Evolutionary conservation across 2,797 vertebrate genomes (phyloP).

Genomic region (Sphenopsis melanotis): DNA sequence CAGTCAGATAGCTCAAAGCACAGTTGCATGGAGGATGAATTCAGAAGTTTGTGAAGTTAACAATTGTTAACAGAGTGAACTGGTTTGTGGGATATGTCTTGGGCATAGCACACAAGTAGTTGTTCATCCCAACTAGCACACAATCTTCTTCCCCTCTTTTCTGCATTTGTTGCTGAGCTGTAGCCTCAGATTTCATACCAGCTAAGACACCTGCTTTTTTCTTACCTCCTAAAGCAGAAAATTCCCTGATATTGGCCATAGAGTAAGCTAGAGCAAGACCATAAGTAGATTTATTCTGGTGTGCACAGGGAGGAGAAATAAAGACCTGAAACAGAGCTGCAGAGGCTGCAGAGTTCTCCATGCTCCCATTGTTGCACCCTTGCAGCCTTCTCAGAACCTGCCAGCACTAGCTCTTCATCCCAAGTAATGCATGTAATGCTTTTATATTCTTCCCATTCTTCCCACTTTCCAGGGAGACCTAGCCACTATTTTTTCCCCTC

Average conservation of each 20-base stretch:
- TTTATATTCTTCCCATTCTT: neutral
- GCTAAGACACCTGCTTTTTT: neutral
- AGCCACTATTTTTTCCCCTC: neutral
- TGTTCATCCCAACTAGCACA: neutral
- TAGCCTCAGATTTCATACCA: neutral
- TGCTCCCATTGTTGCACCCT: fast-evolving
- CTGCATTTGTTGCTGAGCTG: neutral
- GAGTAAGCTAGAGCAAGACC: neutral
- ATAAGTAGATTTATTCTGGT: neutral
- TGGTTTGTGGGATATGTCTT: neutral
- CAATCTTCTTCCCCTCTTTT: neutral
- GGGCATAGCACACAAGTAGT: neutral
- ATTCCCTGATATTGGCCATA: neutral
- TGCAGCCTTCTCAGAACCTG: neutral
- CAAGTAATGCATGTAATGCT: neutral
- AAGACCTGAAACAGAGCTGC: neutral
- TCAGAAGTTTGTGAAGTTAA: neutral
- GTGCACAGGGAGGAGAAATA: neutral
- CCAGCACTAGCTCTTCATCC: neutral
- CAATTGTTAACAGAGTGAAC: neutral
- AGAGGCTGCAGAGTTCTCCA: neutral
- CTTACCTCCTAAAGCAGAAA: neutral
- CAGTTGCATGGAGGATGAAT: neutral
- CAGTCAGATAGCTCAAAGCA: neutral
- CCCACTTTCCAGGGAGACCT: neutral